Percentiles rank a stretch among this genome's conserved stretches.
Conservation (phyloP, 2,797 vertebrate species). For the Pantherophis vulpinus region DNA sequence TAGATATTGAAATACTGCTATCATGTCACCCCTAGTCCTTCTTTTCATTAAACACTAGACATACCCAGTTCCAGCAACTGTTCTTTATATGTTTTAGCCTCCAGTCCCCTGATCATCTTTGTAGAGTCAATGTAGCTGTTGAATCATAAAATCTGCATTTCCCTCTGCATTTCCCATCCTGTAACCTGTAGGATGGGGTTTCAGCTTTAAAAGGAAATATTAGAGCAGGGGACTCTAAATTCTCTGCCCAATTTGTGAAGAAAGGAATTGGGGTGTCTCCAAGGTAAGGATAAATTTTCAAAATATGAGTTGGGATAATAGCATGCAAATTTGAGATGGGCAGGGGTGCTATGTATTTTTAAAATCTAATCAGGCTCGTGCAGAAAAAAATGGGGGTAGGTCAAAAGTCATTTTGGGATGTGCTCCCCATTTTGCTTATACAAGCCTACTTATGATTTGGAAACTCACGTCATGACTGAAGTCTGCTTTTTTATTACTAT, state of each 20-base stretch:
- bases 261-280: background rate
- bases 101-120: too few species aligned
- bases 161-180: background rate
- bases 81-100: too few species aligned
- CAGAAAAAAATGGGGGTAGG: background rate
- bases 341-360: background rate
- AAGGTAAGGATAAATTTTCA: background rate
- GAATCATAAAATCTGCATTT: background rate
- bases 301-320: background rate
- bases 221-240: background rate
- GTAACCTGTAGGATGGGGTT: background rate
- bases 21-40: too few species aligned
- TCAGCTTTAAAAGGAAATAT: background rate
- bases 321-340: background rate
- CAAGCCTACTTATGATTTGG: background rate
- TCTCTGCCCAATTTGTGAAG: background rate
- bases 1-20: too few species aligned
- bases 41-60: too few species aligned
- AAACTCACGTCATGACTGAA: background rate
- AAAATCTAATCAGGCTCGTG: background rate
- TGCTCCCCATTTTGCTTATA: background rate
- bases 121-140: background rate
- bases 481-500: background rate
- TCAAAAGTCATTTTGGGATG: background rate
- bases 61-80: too few species aligned